phyloP scores from a whole-genome alignment of 2,797 vertebrate species.

The Aldrovandia affinis region DNA sequence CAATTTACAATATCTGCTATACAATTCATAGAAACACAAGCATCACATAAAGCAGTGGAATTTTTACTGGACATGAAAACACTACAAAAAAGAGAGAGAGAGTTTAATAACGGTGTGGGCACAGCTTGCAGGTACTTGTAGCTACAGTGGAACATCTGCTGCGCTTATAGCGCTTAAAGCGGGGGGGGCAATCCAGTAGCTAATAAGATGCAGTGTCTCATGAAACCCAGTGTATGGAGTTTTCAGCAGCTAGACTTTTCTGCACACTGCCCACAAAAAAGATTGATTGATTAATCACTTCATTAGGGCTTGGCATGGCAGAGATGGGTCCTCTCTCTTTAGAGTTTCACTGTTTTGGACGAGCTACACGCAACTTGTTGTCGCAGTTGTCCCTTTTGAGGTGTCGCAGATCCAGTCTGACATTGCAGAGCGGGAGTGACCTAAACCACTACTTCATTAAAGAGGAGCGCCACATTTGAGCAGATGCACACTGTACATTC shows the following conservation, averaged over 20 bases:
- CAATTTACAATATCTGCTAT: slow-evolving; percentile 47
- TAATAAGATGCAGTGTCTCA: not conserved
- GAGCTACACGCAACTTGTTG: not conserved
- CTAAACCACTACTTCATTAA: not conserved
- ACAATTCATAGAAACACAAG: slow-evolving; percentile 50
- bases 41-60: slow-evolving; percentile 25
- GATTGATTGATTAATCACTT: not conserved
- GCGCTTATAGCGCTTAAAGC: not conserved
- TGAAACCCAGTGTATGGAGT: not conserved
- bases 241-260: not conserved
- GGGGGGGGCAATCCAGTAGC: not conserved
- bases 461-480: not conserved
- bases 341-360: not conserved
- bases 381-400: not conserved
- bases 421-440: not conserved
- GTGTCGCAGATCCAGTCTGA: not conserved
- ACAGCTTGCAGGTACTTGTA: slow-evolving; percentile 22
- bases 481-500: not conserved
- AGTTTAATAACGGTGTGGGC: not conserved
- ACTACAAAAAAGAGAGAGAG: not conserved
- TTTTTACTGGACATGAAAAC: not conserved
- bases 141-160: slow-evolving; percentile 24
- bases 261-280: not conserved
- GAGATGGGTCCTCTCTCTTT: not conserved
- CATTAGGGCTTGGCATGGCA: not conserved